Conservation (phyloP, 1,140 invertebrate species). For the Hylaeus volcanicus region DNA sequence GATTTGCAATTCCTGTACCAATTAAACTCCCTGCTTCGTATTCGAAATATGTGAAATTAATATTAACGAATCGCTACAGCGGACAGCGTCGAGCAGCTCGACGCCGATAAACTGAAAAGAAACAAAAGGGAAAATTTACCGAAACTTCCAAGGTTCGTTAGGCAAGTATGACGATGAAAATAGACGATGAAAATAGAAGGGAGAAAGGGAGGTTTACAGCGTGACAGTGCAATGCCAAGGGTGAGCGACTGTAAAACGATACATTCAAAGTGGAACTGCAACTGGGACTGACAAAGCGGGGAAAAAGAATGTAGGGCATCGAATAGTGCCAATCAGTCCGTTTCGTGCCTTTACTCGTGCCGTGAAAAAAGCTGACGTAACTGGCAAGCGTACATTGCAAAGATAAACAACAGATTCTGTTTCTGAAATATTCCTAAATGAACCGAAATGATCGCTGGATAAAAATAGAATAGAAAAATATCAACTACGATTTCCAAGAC, state of each 20-base stretch:
- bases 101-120: neutral
- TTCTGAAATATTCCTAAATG: neutral
- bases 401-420: neutral
- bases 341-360: neutral
- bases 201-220: constrained; percentile 2
- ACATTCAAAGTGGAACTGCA: constrained; percentile 9
- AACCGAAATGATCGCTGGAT: neutral
- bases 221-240: constrained; percentile 23
- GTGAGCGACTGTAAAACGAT: constrained; percentile 11
- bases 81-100: no score
- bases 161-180: neutral
- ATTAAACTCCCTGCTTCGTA: no score
- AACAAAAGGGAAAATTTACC: constrained; percentile 22
- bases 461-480: neutral
- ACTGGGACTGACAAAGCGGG: neutral
- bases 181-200: neutral
- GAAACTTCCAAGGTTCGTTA: neutral
- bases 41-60: no score
- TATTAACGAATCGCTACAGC: no score
- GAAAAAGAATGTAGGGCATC: neutral
- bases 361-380: neutral
- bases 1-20: no score
- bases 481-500: neutral
- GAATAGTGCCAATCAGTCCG: neutral
- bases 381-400: neutral